Evolutionary conservation across 2,113 vertebrate genomes (phyloP).

Genomic region (Boulengeromyrus knoepffleri): DNA sequence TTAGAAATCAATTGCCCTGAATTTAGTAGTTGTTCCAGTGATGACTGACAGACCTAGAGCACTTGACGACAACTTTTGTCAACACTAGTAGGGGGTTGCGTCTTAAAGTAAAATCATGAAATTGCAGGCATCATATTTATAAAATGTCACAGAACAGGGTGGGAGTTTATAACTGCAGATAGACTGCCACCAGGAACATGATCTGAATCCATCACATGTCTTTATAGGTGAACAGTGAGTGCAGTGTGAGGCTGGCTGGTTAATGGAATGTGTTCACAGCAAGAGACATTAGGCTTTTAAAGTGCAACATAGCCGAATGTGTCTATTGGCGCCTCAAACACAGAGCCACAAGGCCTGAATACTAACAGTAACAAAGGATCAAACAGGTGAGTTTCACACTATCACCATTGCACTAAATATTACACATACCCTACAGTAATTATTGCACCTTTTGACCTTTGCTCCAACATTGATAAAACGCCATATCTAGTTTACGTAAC

Average conservation of each 20-base stretch:
- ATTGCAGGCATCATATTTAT: not conserved
- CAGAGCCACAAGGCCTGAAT: too few relatives aligned
- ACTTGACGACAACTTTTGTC: not conserved
- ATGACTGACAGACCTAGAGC: not conserved
- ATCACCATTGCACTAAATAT: not conserved
- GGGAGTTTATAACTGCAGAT: not conserved
- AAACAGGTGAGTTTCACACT: not conserved
- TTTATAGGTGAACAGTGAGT: too few relatives aligned
- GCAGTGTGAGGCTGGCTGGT: too few relatives aligned
- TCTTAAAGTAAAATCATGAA: not conserved
- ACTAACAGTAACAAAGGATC: not conserved
- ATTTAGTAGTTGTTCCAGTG: not conserved
- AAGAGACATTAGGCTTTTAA: not conserved
- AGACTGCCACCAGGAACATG: too few relatives aligned
- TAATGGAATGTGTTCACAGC: too few relatives aligned
- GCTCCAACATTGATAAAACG: too few relatives aligned
- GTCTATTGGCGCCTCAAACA: not conserved
- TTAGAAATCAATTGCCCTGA: not conserved
- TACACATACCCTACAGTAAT: not conserved
- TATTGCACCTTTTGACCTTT: too few relatives aligned
- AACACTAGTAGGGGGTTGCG: not conserved
- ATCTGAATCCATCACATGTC: too few relatives aligned
- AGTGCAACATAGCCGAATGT: not conserved
- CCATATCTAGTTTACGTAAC: too few relatives aligned
- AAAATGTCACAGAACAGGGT: not conserved